These are phyloP conservation scores for Spisula subtruncata DNA, from an alignment of 2,888 invertebrate species.

Conservation along the genomic window DNA sequence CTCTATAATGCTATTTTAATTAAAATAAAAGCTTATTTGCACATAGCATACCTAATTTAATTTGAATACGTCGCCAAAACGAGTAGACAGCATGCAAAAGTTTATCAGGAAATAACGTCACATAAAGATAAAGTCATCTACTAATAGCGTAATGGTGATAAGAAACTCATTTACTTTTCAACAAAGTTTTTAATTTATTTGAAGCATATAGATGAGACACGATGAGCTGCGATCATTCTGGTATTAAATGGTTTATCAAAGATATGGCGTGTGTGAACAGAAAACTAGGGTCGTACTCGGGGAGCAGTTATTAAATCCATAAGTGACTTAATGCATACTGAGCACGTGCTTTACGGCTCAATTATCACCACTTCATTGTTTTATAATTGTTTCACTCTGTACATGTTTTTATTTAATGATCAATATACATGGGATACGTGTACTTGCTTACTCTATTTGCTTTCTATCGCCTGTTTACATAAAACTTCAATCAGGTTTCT, in stretches of 20 bases:
- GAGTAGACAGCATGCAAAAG: background rate
- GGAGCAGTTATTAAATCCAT: background rate
- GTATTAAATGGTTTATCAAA: slow-evolving; percentile 23
- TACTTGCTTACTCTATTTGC: too few species aligned
- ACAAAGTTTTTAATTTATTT: slow-evolving; percentile 30
- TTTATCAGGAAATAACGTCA: slow-evolving; percentile 23
- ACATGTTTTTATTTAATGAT: too few species aligned
- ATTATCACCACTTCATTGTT: too few species aligned
- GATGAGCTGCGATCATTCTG: slow-evolving; percentile 25
- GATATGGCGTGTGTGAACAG: background rate
- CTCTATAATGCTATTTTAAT: background rate
- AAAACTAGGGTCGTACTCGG: background rate
- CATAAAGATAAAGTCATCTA: slow-evolving; percentile 15
- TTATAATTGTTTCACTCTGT: too few species aligned
- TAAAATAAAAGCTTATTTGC: background rate
- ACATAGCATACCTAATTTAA: background rate
- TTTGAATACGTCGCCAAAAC: background rate
- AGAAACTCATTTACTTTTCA: slow-evolving; percentile 35
- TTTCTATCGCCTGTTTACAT: too few species aligned
- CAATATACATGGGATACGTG: too few species aligned
- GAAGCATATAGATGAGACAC: background rate
- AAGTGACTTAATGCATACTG: background rate
- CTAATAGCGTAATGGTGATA: slow-evolving; percentile 29
- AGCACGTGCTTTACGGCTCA: background rate
- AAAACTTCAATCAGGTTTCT: too few species aligned